Evolutionary conservation across 2,888 invertebrate species (phyloP), one percentile per base, ranked within the genome.

Genomic region (Chelonus formosanus): DNA sequence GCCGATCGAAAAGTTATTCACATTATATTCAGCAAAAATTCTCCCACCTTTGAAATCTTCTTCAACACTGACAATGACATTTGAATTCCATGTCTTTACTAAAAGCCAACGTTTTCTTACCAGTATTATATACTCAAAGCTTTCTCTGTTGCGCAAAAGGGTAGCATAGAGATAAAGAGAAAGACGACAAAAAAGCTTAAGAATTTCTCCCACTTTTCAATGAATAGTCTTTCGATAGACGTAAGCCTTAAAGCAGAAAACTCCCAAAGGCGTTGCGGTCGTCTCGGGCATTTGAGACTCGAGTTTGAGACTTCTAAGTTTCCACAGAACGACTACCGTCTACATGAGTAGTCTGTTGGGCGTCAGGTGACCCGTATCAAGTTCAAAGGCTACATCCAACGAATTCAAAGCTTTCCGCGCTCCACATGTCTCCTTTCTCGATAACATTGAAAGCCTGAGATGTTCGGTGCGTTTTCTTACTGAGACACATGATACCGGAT

Each of bases 321-420:
- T 35, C 35, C 62, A 45, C 45, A 47, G 54, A 47, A 55, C 20
- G 40, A 54, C 35, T 4, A 54, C 32, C 4, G 45, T 62, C 53
- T 54, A 62, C 7, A 32, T 35, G n/a, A n/a, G 35, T 54, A 32
- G 53, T 53, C 36, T 20, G 20, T 48, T 20, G 40, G 71, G 74
- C 73, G 78, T 75, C 76, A 82, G 78, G 77, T 79, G 81, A 81
- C 78, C 82, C 80, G 80, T 79, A 80, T 79, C 79, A 81, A 82
- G 82, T 83, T 83, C 83, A 83, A 83, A 83, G 81, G 79, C 76
- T 71, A 71, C 73, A 61, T 44, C 20, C 48, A 63, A 64, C 53
- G 47, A 60, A 35, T 32, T 47, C 63, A 34, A 55, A 34, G 63
- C 47, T 52, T 63, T 60, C 59, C 60, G 34, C 43, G 31, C 53